phyloP scores from a whole-genome alignment of 2,888 invertebrate genomes.

The Pachymerium ferrugineum region DNA sequence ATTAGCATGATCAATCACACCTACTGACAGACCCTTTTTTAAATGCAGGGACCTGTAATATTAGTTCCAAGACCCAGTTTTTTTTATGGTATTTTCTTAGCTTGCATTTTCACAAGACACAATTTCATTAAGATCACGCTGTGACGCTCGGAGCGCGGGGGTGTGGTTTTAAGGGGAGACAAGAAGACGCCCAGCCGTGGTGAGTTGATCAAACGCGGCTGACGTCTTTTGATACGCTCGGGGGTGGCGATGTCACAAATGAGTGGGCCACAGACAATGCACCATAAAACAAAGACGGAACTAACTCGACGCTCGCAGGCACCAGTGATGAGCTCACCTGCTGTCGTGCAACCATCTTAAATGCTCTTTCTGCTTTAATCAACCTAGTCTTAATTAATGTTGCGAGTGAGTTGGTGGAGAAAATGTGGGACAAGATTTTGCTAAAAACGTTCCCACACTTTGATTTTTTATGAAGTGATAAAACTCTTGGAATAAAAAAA shows the following conservation, averaged over 20 bases:
- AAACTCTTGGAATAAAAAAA: too few species aligned
- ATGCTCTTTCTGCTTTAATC: background rate
- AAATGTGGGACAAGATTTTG: background rate
- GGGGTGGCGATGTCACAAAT: conserved; percentile 25
- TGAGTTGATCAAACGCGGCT: conserved; percentile 24
- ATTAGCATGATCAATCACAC: conserved; percentile 33
- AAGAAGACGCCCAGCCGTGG: conserved; percentile 24
- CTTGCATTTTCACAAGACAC: conserved; percentile 2
- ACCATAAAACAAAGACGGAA: conserved; percentile 25
- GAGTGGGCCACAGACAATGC: conserved; percentile 25
- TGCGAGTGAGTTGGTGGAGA: background rate
- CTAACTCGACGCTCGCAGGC: conserved; percentile 16
- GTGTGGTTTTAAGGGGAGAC: conserved; percentile 16
- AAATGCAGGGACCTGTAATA: background rate
- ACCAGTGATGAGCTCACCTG: conserved; percentile 19
- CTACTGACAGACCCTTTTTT: conserved; percentile 23
- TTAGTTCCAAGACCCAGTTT: background rate
- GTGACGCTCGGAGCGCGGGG: conserved; percentile 28
- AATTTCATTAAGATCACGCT: conserved; percentile 31
- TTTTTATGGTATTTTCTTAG: background rate
- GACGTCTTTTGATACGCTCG: conserved; percentile 25
- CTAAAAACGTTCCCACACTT: background rate
- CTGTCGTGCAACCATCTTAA: background rate
- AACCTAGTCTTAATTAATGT: background rate
- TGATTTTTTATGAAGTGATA: too few species aligned